These are phyloP conservation scores for Chrysocyon brachyurus DNA, from an alignment of 2,797 vertebrate species.

Conservation along the genomic window DNA sequence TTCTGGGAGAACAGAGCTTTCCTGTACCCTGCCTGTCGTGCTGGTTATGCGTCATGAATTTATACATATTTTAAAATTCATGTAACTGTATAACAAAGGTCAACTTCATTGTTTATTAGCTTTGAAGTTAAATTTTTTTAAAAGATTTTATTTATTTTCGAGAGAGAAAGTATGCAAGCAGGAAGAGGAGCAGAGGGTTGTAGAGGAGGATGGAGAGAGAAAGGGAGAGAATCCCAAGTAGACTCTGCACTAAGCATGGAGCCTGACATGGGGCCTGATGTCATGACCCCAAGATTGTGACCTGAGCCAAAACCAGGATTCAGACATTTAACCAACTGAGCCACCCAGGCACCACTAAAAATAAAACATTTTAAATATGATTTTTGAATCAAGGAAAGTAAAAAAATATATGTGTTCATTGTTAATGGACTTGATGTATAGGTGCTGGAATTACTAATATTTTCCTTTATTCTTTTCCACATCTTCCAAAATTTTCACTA, in stretches of 20 bases:
- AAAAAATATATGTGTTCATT: neutral
- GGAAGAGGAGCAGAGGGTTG: neutral
- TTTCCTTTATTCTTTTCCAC: neutral
- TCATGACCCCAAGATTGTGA: neutral
- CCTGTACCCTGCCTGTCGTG: neutral
- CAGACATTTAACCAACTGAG: neutral
- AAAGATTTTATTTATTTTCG: neutral
- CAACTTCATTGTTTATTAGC: neutral
- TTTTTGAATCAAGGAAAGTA: slow-evolving; percentile 18
- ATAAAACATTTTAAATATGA: neutral
- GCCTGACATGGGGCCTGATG: neutral
- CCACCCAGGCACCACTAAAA: neutral
- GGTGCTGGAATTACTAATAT: neutral
- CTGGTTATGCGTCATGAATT: neutral
- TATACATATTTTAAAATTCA: neutral
- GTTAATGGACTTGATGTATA: neutral
- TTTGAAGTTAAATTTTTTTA: neutral
- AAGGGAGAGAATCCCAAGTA: neutral
- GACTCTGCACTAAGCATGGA: neutral
- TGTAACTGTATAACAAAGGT: neutral
- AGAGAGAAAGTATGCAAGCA: neutral
- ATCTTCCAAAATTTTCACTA: neutral
- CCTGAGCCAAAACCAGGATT: neutral
- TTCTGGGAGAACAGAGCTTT: neutral
- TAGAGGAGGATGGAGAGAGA: neutral